These are phyloP conservation scores for Murina feae DNA, from an alignment of 2,113 vertebrate species.

Conservation along the genomic window DNA sequence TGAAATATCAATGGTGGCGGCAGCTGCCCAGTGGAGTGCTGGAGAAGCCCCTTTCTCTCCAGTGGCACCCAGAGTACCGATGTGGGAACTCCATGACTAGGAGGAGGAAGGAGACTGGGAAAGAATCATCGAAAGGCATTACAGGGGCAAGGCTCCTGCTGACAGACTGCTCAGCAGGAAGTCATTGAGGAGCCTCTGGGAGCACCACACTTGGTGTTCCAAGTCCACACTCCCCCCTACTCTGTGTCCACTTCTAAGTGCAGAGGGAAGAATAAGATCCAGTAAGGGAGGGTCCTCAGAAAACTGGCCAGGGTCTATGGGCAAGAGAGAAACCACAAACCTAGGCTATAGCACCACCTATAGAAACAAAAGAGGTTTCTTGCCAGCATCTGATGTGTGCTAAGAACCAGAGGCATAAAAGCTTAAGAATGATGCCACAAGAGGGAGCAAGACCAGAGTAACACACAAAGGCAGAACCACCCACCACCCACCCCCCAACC, in stretches of 20 bases:
- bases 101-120: background rate
- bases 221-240: background rate
- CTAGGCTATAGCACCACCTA: background rate
- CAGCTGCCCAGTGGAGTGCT: background rate
- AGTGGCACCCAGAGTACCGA: background rate
- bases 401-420: background rate
- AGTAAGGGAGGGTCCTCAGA: background rate
- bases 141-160: background rate
- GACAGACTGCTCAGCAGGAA: background rate
- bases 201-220: background rate
- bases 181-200: background rate
- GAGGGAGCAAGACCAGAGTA: background rate
- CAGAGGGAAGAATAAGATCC: background rate
- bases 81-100: background rate
- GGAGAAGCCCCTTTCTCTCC: background rate
- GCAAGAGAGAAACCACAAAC: background rate
- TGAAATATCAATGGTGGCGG: no score
- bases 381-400: background rate
- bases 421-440: background rate
- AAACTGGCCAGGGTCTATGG: background rate
- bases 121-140: background rate
- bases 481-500: no score
- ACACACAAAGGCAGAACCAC: background rate
- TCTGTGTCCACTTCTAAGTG: background rate
- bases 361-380: background rate